A percentile compares a stretch with the other conserved stretches of the same genome.
These are phyloP conservation scores for Gasteruption jaculator DNA, from an alignment of 2,888 invertebrate genomes.

Conservation along the genomic window DNA sequence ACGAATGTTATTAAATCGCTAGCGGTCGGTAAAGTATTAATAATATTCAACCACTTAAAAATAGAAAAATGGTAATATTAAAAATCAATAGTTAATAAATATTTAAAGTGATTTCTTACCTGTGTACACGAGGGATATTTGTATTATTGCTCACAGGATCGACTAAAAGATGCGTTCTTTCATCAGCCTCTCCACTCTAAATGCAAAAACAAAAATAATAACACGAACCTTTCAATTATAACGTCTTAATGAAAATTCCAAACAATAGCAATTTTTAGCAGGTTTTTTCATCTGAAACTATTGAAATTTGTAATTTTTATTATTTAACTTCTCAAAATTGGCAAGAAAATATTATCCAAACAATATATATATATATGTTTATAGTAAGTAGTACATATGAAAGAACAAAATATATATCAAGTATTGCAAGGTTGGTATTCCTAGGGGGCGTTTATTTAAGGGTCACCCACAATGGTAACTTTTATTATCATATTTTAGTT, in stretches of 20 bases:
- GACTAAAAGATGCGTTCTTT: conserved; percentile 74
- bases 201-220: conserved; percentile 27
- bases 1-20: too few species aligned
- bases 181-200: conserved; percentile 63
- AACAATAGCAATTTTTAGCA: background rate
- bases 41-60: background rate
- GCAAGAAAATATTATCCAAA: too few species aligned
- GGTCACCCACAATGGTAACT: too few species aligned
- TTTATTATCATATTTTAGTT: too few species aligned
- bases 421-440: too few species aligned
- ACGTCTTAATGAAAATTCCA: background rate
- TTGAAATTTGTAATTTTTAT: background rate
- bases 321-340: too few species aligned
- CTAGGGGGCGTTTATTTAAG: too few species aligned
- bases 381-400: too few species aligned
- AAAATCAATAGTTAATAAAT: background rate
- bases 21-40: too few species aligned
- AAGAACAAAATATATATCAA: too few species aligned
- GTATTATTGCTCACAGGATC: conserved; percentile 75
- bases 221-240: background rate
- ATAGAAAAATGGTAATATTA: background rate
- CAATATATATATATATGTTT: too few species aligned
- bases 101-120: conserved; percentile 43
- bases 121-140: conserved; percentile 66
- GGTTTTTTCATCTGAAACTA: conserved; percentile 6